phyloP scores from a whole-genome alignment of 2,888 invertebrate species.

The Synergus japonicus region DNA sequence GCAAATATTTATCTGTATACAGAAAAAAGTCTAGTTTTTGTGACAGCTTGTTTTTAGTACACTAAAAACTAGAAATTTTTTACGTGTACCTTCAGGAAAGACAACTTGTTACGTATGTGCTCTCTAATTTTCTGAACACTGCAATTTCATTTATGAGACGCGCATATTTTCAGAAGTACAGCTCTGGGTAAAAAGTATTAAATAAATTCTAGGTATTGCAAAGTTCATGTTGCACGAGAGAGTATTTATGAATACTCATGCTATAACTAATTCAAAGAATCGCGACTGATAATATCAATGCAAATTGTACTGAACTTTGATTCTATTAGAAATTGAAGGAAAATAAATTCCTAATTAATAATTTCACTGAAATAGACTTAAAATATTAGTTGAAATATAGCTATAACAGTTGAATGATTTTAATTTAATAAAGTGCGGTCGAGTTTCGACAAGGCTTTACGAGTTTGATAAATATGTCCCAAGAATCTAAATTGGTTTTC shows the following conservation, averaged over 20 bases:
- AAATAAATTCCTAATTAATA: too few species aligned
- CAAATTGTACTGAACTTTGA: not conserved
- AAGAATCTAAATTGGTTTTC: not conserved
- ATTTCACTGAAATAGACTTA: not conserved
- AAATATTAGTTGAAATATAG: not conserved
- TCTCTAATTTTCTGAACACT: slow-evolving; percentile 8
- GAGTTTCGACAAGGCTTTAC: not conserved
- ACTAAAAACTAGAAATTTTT: too few species aligned
- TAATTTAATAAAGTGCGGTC: not conserved
- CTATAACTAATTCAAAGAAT: not conserved
- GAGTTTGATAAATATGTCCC: not conserved
- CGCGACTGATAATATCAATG: not conserved
- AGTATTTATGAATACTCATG: not conserved
- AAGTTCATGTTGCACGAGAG: not conserved
- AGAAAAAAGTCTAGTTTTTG: too few species aligned
- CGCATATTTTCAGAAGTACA: not conserved
- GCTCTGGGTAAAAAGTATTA: not conserved
- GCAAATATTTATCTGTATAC: not conserved
- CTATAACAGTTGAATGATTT: too few species aligned
- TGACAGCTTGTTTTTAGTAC: too few species aligned
- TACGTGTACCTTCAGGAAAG: not conserved
- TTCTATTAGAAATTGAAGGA: too few species aligned
- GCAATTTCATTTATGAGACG: not conserved
- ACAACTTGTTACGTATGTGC: not conserved
- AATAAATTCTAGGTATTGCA: not conserved